Evolutionary conservation across 2,113 vertebrate species (phyloP).

Genomic region (Lophura nycthemera): DNA sequence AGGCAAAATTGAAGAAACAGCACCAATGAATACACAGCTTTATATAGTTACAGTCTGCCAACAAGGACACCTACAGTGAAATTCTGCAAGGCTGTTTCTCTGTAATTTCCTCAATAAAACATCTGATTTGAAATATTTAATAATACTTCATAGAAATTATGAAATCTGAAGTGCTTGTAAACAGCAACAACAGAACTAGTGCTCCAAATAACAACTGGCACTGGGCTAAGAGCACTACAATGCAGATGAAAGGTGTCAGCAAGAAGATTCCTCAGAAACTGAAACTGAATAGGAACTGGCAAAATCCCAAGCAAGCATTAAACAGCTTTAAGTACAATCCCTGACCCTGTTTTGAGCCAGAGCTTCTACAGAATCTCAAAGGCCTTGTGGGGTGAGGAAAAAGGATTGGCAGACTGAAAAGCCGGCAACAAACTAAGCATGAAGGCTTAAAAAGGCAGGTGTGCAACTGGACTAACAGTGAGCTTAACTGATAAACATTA

Average conservation of each 20-base stretch:
- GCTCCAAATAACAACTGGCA: not conserved
- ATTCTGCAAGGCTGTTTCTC: not conserved
- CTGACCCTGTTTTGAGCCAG: not conserved
- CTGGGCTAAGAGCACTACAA: not conserved
- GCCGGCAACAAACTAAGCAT: not conserved
- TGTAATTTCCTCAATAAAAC: not conserved
- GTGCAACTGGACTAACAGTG: not conserved
- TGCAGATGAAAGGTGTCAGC: rapidly evolving
- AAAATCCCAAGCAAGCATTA: rapidly evolving
- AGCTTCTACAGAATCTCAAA: not conserved
- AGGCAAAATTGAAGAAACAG: not conserved
- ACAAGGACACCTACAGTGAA: not conserved
- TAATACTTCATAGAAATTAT: not conserved
- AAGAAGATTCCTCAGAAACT: not conserved
- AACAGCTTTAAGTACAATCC: not conserved
- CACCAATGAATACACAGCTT: not conserved
- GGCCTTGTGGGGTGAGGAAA: rapidly evolving
- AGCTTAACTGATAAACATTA: not conserved
- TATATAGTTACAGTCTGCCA: not conserved
- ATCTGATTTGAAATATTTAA: not conserved
- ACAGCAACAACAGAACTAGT: not conserved
- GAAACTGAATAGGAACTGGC: not conserved
- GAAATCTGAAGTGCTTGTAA: not conserved
- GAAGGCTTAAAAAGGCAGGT: not conserved
- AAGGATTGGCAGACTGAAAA: not conserved